These are phyloP conservation scores for Toxonevra muliebris DNA, from an alignment of 2,888 invertebrate species.

Conservation along the genomic window DNA sequence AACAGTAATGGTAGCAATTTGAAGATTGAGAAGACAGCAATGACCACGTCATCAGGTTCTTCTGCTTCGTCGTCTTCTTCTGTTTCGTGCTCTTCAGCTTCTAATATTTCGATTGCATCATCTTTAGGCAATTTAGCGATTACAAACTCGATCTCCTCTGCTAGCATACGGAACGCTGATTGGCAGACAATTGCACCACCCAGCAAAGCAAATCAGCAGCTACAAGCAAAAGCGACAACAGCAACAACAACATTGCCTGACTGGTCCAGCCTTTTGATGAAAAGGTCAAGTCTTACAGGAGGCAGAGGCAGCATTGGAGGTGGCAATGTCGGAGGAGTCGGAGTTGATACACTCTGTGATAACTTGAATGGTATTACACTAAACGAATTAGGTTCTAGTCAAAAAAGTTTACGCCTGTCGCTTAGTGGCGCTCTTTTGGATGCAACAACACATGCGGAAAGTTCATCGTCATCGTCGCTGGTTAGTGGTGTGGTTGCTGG, in stretches of 20 bases:
- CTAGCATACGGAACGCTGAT: constrained; percentile 51
- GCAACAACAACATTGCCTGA: constrained; percentile 41
- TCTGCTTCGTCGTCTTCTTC: constrained; percentile 40
- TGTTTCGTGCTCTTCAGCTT: constrained; percentile 45
- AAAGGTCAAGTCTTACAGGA: constrained; percentile 31
- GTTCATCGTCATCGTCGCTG: constrained; percentile 37
- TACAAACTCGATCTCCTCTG: constrained; percentile 28
- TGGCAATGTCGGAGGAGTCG: constrained; percentile 44
- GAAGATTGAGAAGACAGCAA: constrained; percentile 34
- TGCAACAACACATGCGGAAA: constrained; percentile 18
- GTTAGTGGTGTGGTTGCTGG: constrained; percentile 60
- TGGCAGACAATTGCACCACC: constrained; percentile 65
- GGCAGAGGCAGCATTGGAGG: constrained; percentile 21
- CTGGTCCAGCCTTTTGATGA: constrained; percentile 46
- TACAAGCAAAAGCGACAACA: constrained; percentile 31
- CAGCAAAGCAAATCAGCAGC: constrained; percentile 49
- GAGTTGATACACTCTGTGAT: constrained; percentile 62
- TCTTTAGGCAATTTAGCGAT: constrained; percentile 51
- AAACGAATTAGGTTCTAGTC: constrained; percentile 64
- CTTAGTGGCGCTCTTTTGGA: constrained; percentile 24
- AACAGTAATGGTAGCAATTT: constrained; percentile 31
- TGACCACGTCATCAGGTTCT: constrained; percentile 39
- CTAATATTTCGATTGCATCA: constrained; percentile 49
- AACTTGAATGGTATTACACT: constrained; percentile 64
- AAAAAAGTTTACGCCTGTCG: constrained; percentile 61